phyloP scores from a whole-genome alignment of 2,888 invertebrate species.

The Drosophila lutescens region DNA sequence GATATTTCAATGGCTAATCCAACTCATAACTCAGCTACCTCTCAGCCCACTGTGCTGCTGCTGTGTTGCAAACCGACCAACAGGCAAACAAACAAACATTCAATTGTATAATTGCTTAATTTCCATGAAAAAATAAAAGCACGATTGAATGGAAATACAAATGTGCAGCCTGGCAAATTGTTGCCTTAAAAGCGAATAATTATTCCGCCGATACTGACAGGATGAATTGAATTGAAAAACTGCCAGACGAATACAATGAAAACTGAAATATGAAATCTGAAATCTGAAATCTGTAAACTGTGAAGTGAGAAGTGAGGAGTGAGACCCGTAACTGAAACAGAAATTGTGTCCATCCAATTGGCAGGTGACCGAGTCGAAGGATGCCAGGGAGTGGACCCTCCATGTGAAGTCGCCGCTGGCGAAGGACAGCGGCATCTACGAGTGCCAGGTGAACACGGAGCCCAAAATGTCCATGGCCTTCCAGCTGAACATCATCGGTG shows the following conservation, averaged over 20 bases:
- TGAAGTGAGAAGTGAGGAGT: neutral
- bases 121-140: conserved; percentile 34
- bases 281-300: conserved; percentile 5
- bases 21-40: conserved; percentile 36
- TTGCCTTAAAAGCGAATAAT: conserved; percentile 42
- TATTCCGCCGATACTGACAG: conserved; percentile 36
- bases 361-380: conserved; percentile 86
- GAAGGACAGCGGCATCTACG: conserved; percentile 90
- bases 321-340: too few species aligned
- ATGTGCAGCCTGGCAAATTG: conserved; percentile 43
- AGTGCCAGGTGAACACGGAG: conserved; percentile 89
- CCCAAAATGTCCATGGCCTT: conserved; percentile 95
- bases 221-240: conserved; percentile 16
- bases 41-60: conserved; percentile 8
- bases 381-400: conserved; percentile 94
- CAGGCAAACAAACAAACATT: conserved; percentile 17
- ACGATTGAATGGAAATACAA: conserved; percentile 23
- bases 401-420: conserved; percentile 94
- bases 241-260: conserved; percentile 1
- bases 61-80: conserved; percentile 3
- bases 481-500: conserved; percentile 93
- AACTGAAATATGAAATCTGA: conserved; percentile 24
- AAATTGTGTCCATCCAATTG: conserved; percentile 10
- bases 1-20: conserved; percentile 48
- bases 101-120: conserved; percentile 51